Percentiles rank a stretch among this genome's conserved stretches.
phyloP scores from a whole-genome alignment of 2,888 invertebrate genomes.

The Nomada goodeniana region DNA sequence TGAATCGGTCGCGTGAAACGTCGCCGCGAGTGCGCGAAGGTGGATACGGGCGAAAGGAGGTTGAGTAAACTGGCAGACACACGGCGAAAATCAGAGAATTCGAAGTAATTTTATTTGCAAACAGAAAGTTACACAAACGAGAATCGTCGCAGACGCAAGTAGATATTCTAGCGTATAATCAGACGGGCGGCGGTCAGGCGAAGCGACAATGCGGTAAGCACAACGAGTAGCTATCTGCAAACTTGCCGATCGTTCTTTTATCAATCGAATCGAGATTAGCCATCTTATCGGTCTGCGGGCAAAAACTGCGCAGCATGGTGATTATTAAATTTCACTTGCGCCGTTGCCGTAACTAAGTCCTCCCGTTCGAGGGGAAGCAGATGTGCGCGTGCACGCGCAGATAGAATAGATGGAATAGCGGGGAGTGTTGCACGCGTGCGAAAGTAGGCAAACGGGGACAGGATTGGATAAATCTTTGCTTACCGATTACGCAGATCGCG shows the following conservation, averaged over 20 bases:
- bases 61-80: slow-evolving; percentile 37
- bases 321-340: too few species aligned
- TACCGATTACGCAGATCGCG: neutral
- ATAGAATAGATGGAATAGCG: neutral
- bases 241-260: slow-evolving; percentile 11
- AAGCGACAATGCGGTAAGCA: neutral
- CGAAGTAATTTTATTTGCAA: slow-evolving; percentile 36
- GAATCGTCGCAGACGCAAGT: slow-evolving; percentile 25
- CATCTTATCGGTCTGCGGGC: too few species aligned
- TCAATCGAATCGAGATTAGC: neutral
- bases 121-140: slow-evolving; percentile 11
- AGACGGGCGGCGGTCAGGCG: slow-evolving; percentile 7
- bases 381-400: slow-evolving; percentile 8
- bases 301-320: too few species aligned
- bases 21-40: neutral
- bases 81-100: slow-evolving; percentile 13
- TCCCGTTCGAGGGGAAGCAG: neutral
- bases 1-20: neutral
- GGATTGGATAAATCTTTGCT: slow-evolving; percentile 16
- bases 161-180: slow-evolving; percentile 22
- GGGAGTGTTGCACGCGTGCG: neutral
- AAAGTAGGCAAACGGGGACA: neutral
- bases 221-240: neutral
- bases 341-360: neutral
- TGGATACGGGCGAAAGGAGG: neutral